Evolutionary conservation across 1,140 invertebrate species (phyloP), one percentile per base, ranked within the genome.

Genomic region (Saccostrea cuccullata): DNA sequence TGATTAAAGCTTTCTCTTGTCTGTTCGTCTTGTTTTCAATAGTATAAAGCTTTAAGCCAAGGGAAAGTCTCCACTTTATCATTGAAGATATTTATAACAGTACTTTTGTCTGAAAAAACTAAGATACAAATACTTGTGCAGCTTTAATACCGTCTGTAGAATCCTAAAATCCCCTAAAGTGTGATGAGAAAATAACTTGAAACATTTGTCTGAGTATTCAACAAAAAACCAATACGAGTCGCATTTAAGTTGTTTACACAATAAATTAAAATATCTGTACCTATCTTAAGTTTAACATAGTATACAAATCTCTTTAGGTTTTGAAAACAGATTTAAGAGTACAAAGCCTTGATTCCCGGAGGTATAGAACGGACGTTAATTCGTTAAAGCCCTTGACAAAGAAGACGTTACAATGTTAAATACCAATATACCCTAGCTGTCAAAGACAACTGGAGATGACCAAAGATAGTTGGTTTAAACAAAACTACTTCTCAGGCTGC

Each of bases 211-310:
- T n/a, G 23, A 67, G 60, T 20, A 47, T 47, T 47, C 47, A 47
- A 47, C 47, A 47, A 47, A 47, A 64, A 64, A 64, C 23, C 30
- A 36, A 77, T 64, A 36, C 30, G 13, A 30, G 70, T 30, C 26
- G 20, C 70, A 77, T 77, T 77, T 30, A 77, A 77, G 30, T 77
- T 77, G 70, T 77, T 77, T 77, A 30, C 30, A 77, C 70, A 36
- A 77, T 77, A 77, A 77, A 77, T 77, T 77, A 77, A 77, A 77
- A 77, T 77, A 77, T 77, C 70, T 77, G 70, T 77, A 77, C 70
- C 30, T 77, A 77, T 77, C 70, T 77, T 40, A 77, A 77, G 30
- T 77, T 15, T 15, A 15, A 30, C 70, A 77, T 12, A 36, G 70
- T 30, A 77, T 77, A 30, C 70, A 77, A 77, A 77, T 77, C 70